Conservation (phyloP, 1,140 invertebrate species). For the Penaeus japonicus region DNA sequence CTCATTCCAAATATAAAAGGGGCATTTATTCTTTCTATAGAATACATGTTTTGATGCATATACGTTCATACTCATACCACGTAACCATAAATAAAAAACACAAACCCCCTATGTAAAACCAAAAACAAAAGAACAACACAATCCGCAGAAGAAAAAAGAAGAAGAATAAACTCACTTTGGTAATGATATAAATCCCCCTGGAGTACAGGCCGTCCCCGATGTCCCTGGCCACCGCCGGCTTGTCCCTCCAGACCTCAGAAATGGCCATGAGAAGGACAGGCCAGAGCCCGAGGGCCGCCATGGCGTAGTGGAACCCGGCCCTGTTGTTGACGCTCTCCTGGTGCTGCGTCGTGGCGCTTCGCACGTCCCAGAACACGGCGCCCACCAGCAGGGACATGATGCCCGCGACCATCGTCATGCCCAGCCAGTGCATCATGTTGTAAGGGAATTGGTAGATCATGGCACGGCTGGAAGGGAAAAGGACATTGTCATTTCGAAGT, state of each 20-base stretch:
- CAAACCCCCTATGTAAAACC: slow-evolving; percentile 40
- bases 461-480: slow-evolving; percentile 68
- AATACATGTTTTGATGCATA: not conserved
- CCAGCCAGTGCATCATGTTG: slow-evolving; percentile 79
- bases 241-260: slow-evolving; percentile 74
- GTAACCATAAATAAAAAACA: too few species aligned
- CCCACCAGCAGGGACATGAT: slow-evolving; percentile 84
- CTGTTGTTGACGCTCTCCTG: slow-evolving; percentile 73
- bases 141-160: slow-evolving; percentile 4
- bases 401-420: slow-evolving; percentile 78
- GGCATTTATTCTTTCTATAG: not conserved
- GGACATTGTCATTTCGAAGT: too few species aligned
- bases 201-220: slow-evolving; percentile 81
- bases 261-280: slow-evolving; percentile 77
- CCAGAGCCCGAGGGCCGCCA: slow-evolving; percentile 79
- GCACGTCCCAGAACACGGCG: slow-evolving; percentile 87
- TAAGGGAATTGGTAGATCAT: slow-evolving; percentile 87
- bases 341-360: slow-evolving; percentile 67
- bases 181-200: slow-evolving; percentile 78
- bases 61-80: not conserved
- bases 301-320: slow-evolving; percentile 84
- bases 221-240: slow-evolving; percentile 78
- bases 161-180: slow-evolving; percentile 70
- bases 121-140: not conserved
- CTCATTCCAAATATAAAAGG: not conserved